Evolutionary conservation across 2,888 invertebrate genomes (phyloP), one percentile per base, ranked within the genome.

Genomic region (Drosophila mettleri): DNA sequence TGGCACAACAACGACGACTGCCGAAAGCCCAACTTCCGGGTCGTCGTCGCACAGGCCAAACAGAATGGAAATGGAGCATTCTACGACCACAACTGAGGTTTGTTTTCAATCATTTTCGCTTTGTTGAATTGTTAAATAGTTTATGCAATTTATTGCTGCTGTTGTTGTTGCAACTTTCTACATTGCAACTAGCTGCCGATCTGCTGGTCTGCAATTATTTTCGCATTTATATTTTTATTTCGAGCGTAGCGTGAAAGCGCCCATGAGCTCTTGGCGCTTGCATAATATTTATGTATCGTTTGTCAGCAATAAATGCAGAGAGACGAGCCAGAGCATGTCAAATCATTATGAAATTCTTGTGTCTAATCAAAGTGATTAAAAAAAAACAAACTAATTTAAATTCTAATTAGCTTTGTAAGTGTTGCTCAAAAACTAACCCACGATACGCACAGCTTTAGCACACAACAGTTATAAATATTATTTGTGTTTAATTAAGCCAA

Each of bases 181-280:
- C 66, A 38, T 55, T 63, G 69, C 58, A 67, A 46, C 52, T 59
- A 48, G 51, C 57, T 48, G 69, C 43, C 65, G 75, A 79, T 78
- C 70, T 70, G 74, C 81, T 69, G 78, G 72, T 43, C 78, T 78
- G 78, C 76, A 67, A 48, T 72, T 68, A 41, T 69, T 62, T 14
- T 49, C n/a, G 67, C 69, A 62, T 70, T 80, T 78, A 72, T 80
- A 67, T 80, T 68, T 61, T 69, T 71, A 65, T 70, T 60, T 74
- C 78, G 74, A 83, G 83, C 80, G 86, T 86, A 65, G 78, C 82
- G 86, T 80, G 86, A 86, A 86, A 83, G 86, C 67, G 61, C 46
- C 49, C 49, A 61, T 55, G 31, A 49, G 55, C 52, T 55, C 36
- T 38, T 48, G 33, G 49, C 24, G 20, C 53, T 86, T 83, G 48